Percentiles rank a stretch among this genome's conserved stretches.
phyloP scores from a whole-genome alignment of 2,888 invertebrate genomes.

The Eristalis intricaria region DNA sequence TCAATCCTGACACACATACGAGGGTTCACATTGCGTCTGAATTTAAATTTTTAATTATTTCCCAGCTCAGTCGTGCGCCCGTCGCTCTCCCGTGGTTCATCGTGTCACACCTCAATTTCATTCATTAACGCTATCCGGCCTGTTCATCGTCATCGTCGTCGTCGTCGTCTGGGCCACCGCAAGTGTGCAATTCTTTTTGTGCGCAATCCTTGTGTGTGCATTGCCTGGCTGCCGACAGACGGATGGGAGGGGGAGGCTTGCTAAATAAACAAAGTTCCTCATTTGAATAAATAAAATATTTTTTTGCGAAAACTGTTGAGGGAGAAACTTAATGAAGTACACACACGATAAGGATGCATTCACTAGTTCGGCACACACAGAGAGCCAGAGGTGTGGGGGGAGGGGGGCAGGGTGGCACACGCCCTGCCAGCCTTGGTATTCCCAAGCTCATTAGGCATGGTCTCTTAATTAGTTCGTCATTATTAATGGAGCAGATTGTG shows the following conservation, averaged over 20 bases:
- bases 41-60: slow-evolving; percentile 68
- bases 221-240: not conserved
- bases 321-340: slow-evolving; percentile 59
- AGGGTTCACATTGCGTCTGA: not conserved
- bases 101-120: slow-evolving; percentile 64
- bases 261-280: slow-evolving; percentile 63
- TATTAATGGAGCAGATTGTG: slow-evolving; percentile 55
- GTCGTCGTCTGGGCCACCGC: not conserved
- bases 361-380: slow-evolving; percentile 41
- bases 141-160: not conserved
- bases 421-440: slow-evolving; percentile 25
- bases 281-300: slow-evolving; percentile 65
- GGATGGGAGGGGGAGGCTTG: not conserved
- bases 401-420: not conserved
- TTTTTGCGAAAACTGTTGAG: slow-evolving; percentile 44
- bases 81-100: slow-evolving; percentile 21
- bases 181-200: slow-evolving; percentile 35
- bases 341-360: slow-evolving; percentile 55
- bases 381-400: not conserved
- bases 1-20: slow-evolving; percentile 56
- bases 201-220: not conserved
- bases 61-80: not conserved
- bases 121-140: slow-evolving; percentile 58
- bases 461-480: slow-evolving; percentile 68
- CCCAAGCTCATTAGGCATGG: slow-evolving; percentile 59